Base-by-base conservation (phyloP, 2,797 vertebrate species). In the Alfaro cultratus region DNA sequence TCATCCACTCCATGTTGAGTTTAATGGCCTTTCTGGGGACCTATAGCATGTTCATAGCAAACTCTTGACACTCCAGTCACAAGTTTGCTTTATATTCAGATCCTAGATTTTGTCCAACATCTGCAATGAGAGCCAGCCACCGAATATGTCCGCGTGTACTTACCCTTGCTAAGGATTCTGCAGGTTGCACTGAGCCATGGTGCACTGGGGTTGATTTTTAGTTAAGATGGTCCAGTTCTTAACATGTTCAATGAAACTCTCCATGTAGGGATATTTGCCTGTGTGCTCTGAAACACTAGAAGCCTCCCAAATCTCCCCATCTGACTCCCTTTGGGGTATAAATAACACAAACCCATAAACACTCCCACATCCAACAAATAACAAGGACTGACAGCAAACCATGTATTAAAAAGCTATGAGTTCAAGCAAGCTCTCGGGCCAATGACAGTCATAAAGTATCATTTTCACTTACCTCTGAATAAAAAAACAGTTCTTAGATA, bases 231-330 rank as follows among this genome's bases (percentile, higher is more conserved):
- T 87, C 86, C 88, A 85, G 91, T 93, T 87, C 81, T 94, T 91
- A 90, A 83, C 90, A 87, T 89, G 26, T 90, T 53, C 72, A 68
- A 83, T 67, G 83, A 90, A 90, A 91, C 83, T 77, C 46, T 45
- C 95, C 95, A 93, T 96, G 86, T 95, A 95, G 83, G 95, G 95
- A 93, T 85, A 94, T 94, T 95, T 94, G 89, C 94, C 88, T 93
- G 87, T 87, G 92, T 92, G 92, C 91, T 91, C 86, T 90, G 80
- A 92, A 92, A 91, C 89, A 87, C 83, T 93, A 95, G 89, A 88
- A 93, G 94, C 88, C 84, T 88, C 87, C 89, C 86, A 91, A 95
- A 94, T 93, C 92, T 85, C 89, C 88, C 83, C 83, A 93, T 90
- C 91, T 60, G 85, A 90, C 90, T 82, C 86, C 91, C 91, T 90